Base-by-base conservation (phyloP, 1,140 invertebrate species). In the Drosophila azteca region DNA sequence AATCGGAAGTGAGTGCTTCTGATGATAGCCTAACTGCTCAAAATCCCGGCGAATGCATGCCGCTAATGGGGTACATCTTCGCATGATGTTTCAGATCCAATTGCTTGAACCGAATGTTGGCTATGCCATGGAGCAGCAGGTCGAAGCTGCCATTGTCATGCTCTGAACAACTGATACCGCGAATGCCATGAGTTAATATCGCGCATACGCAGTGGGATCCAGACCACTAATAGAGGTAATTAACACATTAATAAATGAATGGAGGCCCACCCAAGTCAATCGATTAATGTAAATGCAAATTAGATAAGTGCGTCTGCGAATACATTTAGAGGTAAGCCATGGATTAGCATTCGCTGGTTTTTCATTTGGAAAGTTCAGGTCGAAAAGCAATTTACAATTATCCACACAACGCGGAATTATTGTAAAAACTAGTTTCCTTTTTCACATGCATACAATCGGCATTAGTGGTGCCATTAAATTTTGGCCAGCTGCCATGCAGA, bases 261-360 rank as follows among this genome's bases (percentile, higher is more conserved):
- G 43, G 29, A 46, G 15, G 13, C 15, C 29, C 65, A 50, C 15
- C 29, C 65, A 57, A 70, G 45, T 58, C 67, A 70, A 70, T 69
- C 64, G 52, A 70, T 70, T 69, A 70, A 70, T 58, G 65, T 69
- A 50, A 69, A 69, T 58, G 51, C 52, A 50, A 69, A 69, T 69
- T 68, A 69, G 54, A 20, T 76, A 57, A 60, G 58, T 57, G 35
- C 45, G 15, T 35, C 45, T 57, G 72, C 57, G 63, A 69, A 69
- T 69, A 69, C 15, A 68, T 69, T 57, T 31, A 17, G 26, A 3
- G 41, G 57, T 68, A 55, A 69, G 35, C 44, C 41, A 22, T 44
- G 64, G 51, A 68, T 69, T 69, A 58, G 52, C 2, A 26, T 11
- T 44, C 17, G 41, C 24, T 15, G 11, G 59, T 26, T 26, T 26